These are phyloP conservation scores for Heterochromis multidens DNA, from an alignment of 2,113 vertebrate species.

Conservation along the genomic window DNA sequence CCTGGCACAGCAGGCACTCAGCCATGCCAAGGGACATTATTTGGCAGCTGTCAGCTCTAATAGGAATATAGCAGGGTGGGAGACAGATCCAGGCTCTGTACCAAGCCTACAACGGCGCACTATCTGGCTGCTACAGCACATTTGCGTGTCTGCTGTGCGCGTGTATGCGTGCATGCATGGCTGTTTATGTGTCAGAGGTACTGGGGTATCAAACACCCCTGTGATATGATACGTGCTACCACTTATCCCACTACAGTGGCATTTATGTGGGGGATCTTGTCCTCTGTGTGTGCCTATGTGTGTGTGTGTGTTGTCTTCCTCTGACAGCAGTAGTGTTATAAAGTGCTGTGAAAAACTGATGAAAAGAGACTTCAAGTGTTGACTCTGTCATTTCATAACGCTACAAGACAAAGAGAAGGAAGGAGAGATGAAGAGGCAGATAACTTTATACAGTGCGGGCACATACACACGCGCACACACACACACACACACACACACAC, in stretches of 20 bases:
- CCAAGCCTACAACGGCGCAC: slow-evolving; percentile 54
- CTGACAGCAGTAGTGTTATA: slow-evolving; percentile 11
- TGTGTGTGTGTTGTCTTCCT: background rate
- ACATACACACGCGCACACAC: background rate
- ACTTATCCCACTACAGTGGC: slow-evolving; percentile 26
- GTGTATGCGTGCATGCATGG: background rate
- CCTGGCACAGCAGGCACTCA: slow-evolving; percentile 45
- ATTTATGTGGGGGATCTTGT: background rate
- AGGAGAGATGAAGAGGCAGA: background rate
- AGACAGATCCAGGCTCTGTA: slow-evolving; percentile 59
- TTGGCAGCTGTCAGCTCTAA: slow-evolving; percentile 76
- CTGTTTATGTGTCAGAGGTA: slow-evolving; percentile 41
- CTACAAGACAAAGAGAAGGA: background rate
- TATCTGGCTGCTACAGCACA: slow-evolving; percentile 59
- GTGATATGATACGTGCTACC: slow-evolving; percentile 25
- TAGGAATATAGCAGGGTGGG: slow-evolving; percentile 62
- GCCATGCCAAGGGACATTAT: slow-evolving; percentile 71
- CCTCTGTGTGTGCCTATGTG: background rate
- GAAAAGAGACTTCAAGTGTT: slow-evolving; percentile 31
- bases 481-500: background rate
- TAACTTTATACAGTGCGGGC: background rate
- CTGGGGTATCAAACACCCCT: slow-evolving; percentile 34
- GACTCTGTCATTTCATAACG: slow-evolving; percentile 28
- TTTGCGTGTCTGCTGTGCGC: slow-evolving; percentile 3
- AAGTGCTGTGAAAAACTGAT: slow-evolving; percentile 37